These are phyloP conservation scores for Panagrolaimus sp. DNA, from an alignment of 1,140 invertebrate genomes.

Conservation along the genomic window DNA sequence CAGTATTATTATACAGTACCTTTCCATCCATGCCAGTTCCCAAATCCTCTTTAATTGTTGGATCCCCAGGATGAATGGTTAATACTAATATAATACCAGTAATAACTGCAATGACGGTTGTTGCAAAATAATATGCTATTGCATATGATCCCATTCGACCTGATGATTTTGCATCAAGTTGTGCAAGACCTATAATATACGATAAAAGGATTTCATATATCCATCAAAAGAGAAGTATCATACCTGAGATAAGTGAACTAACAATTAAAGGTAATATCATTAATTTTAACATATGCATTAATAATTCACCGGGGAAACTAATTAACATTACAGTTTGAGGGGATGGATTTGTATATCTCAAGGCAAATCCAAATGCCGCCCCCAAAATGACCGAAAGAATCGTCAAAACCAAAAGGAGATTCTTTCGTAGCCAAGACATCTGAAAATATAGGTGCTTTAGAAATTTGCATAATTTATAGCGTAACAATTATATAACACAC, in stretches of 20 bases:
- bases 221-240: constrained; percentile 36
- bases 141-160: constrained; percentile 71
- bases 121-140: constrained; percentile 81
- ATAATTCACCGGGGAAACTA: constrained; percentile 82
- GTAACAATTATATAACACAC: too few species aligned
- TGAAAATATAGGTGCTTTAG: background rate
- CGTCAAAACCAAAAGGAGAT: constrained; percentile 50
- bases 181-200: constrained; percentile 51
- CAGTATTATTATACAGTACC: constrained; percentile 60
- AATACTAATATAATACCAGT: constrained; percentile 75
- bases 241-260: constrained; percentile 76
- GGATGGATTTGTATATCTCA: constrained; percentile 34
- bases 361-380: constrained; percentile 68
- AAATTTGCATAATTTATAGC: too few species aligned
- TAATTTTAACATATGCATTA: constrained; percentile 78
- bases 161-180: constrained; percentile 53
- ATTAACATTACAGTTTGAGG: constrained; percentile 73
- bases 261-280: constrained; percentile 82
- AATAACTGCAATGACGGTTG: constrained; percentile 66
- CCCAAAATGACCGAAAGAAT: constrained; percentile 73
- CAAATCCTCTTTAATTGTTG: constrained; percentile 60
- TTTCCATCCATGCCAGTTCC: constrained; percentile 63
- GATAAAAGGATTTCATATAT: constrained; percentile 5
- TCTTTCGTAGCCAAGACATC: constrained; percentile 50
- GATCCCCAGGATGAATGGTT: constrained; percentile 74